Conservation (phyloP, 2,797 vertebrate species). For the Anableps anableps region DNA sequence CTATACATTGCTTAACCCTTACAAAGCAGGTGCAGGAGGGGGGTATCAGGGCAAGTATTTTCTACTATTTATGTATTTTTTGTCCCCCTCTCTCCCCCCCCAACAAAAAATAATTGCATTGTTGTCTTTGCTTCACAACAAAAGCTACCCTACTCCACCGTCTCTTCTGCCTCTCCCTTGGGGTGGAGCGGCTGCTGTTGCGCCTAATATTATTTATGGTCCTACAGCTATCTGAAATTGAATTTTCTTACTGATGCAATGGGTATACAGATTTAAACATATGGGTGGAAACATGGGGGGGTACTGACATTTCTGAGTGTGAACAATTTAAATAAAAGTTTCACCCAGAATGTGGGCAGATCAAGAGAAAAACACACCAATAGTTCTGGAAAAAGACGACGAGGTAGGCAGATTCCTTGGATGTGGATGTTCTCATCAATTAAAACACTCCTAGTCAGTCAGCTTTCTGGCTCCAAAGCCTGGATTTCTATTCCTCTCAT, state of each 20-base stretch:
- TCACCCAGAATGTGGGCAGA: conserved; percentile 46
- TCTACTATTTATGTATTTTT: conserved; percentile 28
- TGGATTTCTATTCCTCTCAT: conserved; percentile 46
- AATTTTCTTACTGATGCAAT: conserved; percentile 74
- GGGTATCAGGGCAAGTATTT: conserved; percentile 26
- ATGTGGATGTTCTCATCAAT: conserved; percentile 44
- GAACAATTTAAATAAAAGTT: conserved; percentile 48
- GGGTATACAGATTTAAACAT: conserved; percentile 68
- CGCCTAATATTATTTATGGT: conserved; percentile 80
- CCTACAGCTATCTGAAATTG: conserved; percentile 82
- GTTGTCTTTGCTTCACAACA: conserved; percentile 36
- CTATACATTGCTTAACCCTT: not conserved
- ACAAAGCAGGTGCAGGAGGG: not conserved
- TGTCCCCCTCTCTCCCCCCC: conserved; percentile 4
- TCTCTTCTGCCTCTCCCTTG: conserved; percentile 45
- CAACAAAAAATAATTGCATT: not conserved
- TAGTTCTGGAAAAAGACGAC: conserved; percentile 23
- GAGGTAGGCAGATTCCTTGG: conserved; percentile 15
- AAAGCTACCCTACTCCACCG: conserved; percentile 6
- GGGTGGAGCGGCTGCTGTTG: conserved; percentile 67
- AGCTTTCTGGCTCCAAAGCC: conserved; percentile 30
- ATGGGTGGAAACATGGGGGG: conserved; percentile 32
- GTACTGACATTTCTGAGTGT: conserved; percentile 63
- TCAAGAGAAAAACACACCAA: conserved; percentile 21
- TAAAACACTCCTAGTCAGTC: conserved; percentile 44